These are phyloP conservation scores for Rhabdomys dilectus DNA, from an alignment of 2,113 vertebrate genomes.

Conservation along the genomic window DNA sequence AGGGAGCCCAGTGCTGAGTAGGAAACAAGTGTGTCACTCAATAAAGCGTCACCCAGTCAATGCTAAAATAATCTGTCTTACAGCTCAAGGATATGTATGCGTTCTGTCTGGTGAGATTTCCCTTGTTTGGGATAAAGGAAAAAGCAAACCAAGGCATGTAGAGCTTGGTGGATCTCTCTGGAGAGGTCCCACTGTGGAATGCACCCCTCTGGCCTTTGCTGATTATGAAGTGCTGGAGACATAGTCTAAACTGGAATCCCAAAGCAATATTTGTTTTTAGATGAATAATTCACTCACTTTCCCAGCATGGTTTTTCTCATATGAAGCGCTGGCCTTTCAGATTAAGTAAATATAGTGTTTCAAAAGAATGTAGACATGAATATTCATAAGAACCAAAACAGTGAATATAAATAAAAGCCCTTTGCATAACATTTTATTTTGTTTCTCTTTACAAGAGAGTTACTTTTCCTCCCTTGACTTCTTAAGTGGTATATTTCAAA, in stretches of 20 bases:
- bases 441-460: not conserved
- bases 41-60: not conserved
- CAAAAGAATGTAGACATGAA: constrained; percentile 78
- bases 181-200: not conserved
- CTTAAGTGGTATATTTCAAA: not conserved
- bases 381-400: constrained; percentile 79
- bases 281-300: constrained; percentile 77
- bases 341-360: constrained; percentile 81
- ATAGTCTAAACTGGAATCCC: not conserved
- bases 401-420: constrained; percentile 73
- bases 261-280: constrained; percentile 72
- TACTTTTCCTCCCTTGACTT: not conserved
- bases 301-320: constrained; percentile 63
- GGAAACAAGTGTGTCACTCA: not conserved
- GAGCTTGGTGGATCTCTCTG: not conserved
- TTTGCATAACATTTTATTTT: constrained; percentile 70
- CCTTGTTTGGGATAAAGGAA: not conserved
- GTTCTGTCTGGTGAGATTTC: constrained; percentile 10
- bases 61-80: constrained; percentile 9
- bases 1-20: not conserved
- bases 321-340: constrained; percentile 75
- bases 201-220: not conserved
- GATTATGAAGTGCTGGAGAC: constrained; percentile 18
- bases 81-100: not conserved
- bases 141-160: not conserved